Base-by-base conservation (phyloP, 2,888 invertebrate genomes). In the Noctua janthe region DNA sequence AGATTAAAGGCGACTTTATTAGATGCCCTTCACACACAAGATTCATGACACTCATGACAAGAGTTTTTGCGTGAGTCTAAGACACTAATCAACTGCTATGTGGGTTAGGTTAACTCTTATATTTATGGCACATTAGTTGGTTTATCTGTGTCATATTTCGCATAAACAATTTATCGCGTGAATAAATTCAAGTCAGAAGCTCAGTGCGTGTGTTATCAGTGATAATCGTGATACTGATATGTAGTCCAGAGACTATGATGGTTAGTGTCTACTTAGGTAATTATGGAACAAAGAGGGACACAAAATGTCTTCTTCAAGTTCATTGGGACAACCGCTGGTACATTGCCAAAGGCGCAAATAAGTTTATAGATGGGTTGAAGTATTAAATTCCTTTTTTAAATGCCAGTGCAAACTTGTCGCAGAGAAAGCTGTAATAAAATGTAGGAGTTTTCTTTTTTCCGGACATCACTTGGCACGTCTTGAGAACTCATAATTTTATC, bases 141-240 rank as follows among this genome's bases (percentile, higher is more conserved):
- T 86, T 76, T 89, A 87, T 85, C 79, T 89, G 80, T 89, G 86
- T 82, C 90, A 89, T 83, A 86, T 86, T 86, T 78, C 87, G 74
- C 82, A 87, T 88, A 82, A 88, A 87, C 80, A 87, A 84, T 89
- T 80, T 84, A 87, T 82, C 59, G 76, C 59, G 54, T 77, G 59
- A 82, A 79, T 84, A 81, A 84, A 85, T 88, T 83, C 79, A 56
- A 84, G 69, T 74, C 74, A 76, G 81, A 80, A 85, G 80, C 81
- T 71, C 69, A 76, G 78, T 75, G 73, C 69, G 69, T 83, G 73
- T 75, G 54, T 35, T 83, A 80, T 83, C 35, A 70, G 51, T 47
- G 49, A 80, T 82, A 67, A 81, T 87, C 70, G 78, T 70, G n/a
- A 82, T 67, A 72, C 15, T 70, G n/a, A 82, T 67, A 72, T 10